Percentiles rank a stretch among this genome's conserved stretches.
Evolutionary conservation across 2,113 vertebrate genomes (phyloP).

Genomic region (Mionectes macconnelli): DNA sequence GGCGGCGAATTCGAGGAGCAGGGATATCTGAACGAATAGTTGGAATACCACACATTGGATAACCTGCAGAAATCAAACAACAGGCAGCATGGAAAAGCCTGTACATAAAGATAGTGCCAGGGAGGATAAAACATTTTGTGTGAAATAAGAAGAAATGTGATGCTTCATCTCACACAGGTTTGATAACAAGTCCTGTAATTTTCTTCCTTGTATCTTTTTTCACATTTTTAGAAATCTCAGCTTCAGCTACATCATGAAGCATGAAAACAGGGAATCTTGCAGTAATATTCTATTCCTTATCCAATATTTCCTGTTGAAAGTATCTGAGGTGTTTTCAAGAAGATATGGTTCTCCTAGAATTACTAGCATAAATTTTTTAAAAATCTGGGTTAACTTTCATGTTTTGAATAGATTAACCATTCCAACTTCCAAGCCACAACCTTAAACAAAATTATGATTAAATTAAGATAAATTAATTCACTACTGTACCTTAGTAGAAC

Average conservation of each 20-base stretch:
- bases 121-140: not conserved
- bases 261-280: not conserved
- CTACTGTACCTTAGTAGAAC: not conserved
- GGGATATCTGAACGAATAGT: constrained; percentile 79
- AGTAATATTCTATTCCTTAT: not conserved
- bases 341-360: not conserved
- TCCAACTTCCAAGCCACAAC: not conserved
- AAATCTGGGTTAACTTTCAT: not conserved
- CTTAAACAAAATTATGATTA: not conserved
- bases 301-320: not conserved
- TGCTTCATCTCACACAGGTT: not conserved
- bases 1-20: constrained; percentile 71
- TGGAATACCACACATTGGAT: constrained; percentile 77
- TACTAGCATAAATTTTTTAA: not conserved
- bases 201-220: not conserved
- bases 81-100: not conserved
- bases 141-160: not conserved
- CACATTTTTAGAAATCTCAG: not conserved
- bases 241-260: not conserved
- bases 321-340: not conserved
- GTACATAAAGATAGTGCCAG: not conserved
- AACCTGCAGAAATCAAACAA: constrained; percentile 60
- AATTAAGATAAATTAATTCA: not conserved
- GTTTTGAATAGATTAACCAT: not conserved
- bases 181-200: not conserved